Percentiles rank a stretch among this genome's conserved stretches.
Evolutionary conservation across 2,113 vertebrate species (phyloP).

Genomic region (Elephas maximus): DNA sequence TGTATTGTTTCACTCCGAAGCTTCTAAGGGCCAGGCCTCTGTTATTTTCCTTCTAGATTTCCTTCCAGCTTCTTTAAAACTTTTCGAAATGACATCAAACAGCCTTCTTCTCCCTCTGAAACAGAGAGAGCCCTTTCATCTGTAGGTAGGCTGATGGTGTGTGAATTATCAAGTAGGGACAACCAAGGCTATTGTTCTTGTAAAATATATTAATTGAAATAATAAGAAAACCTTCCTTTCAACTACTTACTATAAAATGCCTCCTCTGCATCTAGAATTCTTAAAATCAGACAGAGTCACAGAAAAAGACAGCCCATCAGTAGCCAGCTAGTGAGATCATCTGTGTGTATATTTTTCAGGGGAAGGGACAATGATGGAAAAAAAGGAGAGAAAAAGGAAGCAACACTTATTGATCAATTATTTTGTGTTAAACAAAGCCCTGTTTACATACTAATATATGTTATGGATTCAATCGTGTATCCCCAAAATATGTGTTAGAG

Average conservation of each 20-base stretch:
- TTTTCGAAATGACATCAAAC: slow-evolving; percentile 61
- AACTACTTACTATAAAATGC: not conserved
- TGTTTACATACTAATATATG: not conserved
- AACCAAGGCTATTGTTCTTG: slow-evolving; percentile 60
- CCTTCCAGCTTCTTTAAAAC: slow-evolving; percentile 75
- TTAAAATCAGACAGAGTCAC: not conserved
- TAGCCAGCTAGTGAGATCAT: not conserved
- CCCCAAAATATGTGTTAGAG: not conserved
- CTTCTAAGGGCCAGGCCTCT: slow-evolving; percentile 34
- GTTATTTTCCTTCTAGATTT: slow-evolving; percentile 60
- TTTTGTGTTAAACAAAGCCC: not conserved
- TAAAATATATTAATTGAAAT: slow-evolving; percentile 51
- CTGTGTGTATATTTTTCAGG: not conserved
- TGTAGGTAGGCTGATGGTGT: not conserved
- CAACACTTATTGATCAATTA: not conserved
- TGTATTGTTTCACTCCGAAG: slow-evolving; percentile 54
- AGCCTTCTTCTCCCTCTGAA: slow-evolving; percentile 67
- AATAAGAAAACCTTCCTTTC: not conserved
- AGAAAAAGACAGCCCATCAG: not conserved
- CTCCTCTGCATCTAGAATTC: not conserved
- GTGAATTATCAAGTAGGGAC: slow-evolving; percentile 52
- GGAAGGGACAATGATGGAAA: not conserved
- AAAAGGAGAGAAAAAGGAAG: not conserved
- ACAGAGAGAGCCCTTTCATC: slow-evolving; percentile 63
- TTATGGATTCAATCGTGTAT: not conserved